These are phyloP conservation scores for Halyomorpha halys DNA, from an alignment of 1,140 invertebrate species.

Conservation along the genomic window DNA sequence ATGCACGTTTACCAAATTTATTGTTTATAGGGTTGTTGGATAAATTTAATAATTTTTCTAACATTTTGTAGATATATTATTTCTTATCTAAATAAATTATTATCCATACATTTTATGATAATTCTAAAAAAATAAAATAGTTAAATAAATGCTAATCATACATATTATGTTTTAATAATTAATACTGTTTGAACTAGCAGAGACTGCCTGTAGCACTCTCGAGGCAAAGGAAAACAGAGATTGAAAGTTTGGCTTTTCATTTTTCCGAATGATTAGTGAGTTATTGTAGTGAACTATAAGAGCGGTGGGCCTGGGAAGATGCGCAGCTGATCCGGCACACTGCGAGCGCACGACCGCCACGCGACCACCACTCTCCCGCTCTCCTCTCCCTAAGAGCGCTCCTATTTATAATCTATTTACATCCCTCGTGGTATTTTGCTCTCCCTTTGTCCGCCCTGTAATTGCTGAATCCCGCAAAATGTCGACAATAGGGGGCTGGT, in stretches of 20 bases:
- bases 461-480: constrained; percentile 10
- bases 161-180: too few relatives aligned
- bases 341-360: not conserved
- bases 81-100: too few relatives aligned
- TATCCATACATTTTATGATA: too few relatives aligned
- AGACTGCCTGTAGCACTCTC: too few relatives aligned
- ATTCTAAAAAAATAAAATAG: too few relatives aligned
- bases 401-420: constrained; percentile 10
- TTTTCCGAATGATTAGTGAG: constrained; percentile 4
- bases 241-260: not conserved
- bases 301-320: constrained; percentile 1
- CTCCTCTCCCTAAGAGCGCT: not conserved
- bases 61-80: too few relatives aligned
- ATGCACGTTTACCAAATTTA: too few relatives aligned
- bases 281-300: not conserved
- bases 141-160: too few relatives aligned
- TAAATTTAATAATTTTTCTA: too few relatives aligned
- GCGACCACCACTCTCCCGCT: not conserved
- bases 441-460: constrained; percentile 5
- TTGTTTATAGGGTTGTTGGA: too few relatives aligned
- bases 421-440: not conserved
- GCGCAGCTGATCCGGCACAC: constrained; percentile 5
- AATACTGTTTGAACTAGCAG: too few relatives aligned
- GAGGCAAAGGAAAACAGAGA: too few relatives aligned
- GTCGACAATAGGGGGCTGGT: not conserved